Evolutionary conservation across 2,113 vertebrate species (phyloP), one percentile per base, ranked within the genome.

Genomic region (Ophthalmolycus amberensis): DNA sequence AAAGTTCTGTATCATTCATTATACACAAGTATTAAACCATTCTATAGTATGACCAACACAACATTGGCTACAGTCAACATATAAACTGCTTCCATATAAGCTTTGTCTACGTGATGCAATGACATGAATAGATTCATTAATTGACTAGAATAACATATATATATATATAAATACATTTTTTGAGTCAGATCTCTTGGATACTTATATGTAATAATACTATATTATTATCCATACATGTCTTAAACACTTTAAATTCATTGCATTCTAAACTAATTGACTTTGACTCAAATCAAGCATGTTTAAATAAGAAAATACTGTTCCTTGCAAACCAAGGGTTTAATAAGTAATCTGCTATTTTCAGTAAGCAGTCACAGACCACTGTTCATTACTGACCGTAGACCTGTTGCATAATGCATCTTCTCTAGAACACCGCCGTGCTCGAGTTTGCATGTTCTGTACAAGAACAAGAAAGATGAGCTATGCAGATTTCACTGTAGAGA

Each of bases 351-450:
- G 12, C 88, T 69, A 65, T 85, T 84, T 91, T 75, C 71, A 77
- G 81, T 37, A 20, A 44, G 68, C 72, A 60, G 64, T 52, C 62
- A 40, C 70, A 50, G 84, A 58, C 14, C 22, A 22, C n/a, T 76
- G 85, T 77, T 89, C 44, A 75, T 92, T 88, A 75, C 70, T 77
- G 82, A 88, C 85, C 84, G 71, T 77, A 52, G 90, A 89, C 90
- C 80, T 82, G 60, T 88, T 93, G 90, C 91, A 92, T 90, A 83
- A 91, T 92, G 75, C 77, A 92, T 92, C 69, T 65, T 72, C 65
- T 79, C 79, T 72, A 83, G 84, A 83, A 90, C 67, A 59, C 71
- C 78, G 65, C 67, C 58, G 64, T 25, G 77, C 81, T 81, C 2
- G 20, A 84, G 66, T 64, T 80, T 63, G 83, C 66, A 68, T 80